Conservation (phyloP, 2,888 invertebrate species). For the Drosophila mettleri region DNA sequence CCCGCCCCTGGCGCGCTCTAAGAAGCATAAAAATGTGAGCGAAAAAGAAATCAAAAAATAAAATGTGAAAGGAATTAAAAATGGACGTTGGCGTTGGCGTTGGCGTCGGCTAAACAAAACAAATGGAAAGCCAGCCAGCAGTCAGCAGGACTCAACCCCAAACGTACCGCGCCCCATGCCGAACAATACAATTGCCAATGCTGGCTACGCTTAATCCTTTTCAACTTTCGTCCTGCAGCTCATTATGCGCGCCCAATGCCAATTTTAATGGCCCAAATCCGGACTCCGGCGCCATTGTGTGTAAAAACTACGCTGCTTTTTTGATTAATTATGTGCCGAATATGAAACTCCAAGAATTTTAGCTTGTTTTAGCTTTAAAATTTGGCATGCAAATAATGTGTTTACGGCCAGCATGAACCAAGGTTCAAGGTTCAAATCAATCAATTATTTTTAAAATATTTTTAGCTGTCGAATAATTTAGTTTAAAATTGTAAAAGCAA, state of each 20-base stretch:
- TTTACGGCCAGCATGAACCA: neutral
- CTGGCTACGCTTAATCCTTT: slow-evolving; percentile 66
- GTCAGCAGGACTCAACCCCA: no score
- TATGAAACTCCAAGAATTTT: slow-evolving; percentile 32
- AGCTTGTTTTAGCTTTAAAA: neutral
- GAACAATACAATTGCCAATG: slow-evolving; percentile 67
- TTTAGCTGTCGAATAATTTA: neutral
- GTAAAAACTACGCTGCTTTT: slow-evolving; percentile 54
- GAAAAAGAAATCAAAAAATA: slow-evolving; percentile 56
- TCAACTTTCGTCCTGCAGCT: slow-evolving; percentile 51
- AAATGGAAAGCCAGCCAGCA: slow-evolving; percentile 51
- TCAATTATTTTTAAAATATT: no score
- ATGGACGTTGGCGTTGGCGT: slow-evolving; percentile 42
- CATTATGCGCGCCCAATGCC: slow-evolving; percentile 68
- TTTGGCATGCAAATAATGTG: neutral
- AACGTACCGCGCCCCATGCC: neutral
- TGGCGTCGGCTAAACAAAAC: slow-evolving; percentile 60
- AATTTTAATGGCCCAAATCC: slow-evolving; percentile 77
- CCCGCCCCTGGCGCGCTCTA: slow-evolving; percentile 28
- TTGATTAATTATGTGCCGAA: slow-evolving; percentile 77
- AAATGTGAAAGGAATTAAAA: slow-evolving; percentile 67
- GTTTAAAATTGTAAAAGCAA: no score
- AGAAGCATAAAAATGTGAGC: slow-evolving; percentile 56
- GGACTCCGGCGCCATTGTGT: slow-evolving; percentile 36
- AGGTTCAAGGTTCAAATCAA: neutral